Base-by-base conservation (phyloP, 1,140 invertebrate species). In the Pseudomyrmex gracilis region DNA sequence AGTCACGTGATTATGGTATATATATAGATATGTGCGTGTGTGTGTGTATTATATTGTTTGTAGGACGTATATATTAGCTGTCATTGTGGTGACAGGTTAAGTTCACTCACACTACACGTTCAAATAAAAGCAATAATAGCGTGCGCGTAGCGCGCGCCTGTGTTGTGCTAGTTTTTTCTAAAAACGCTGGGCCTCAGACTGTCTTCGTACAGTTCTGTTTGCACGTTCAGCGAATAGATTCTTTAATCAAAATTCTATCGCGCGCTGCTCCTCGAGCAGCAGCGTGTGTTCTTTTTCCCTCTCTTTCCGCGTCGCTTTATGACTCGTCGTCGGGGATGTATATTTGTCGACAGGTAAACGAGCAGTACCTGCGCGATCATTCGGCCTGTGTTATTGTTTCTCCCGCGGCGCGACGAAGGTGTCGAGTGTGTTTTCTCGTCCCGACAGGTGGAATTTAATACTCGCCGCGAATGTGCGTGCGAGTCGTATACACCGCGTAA, bases 241-340 rank as follows among this genome's bases (percentile, higher is more conserved):
- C 34, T 0, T 34, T 34, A 68, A 85, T 68, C 84, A 82, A 85
- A 86, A 85, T 80, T 85, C 74, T 86, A 73, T 86, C 76, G 63
- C 47, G 20, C 4, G 34, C 0, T 34, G 34, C 68, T 73, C 58
- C 49, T 49, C 20, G 55, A 84, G 67, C 49, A 47, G 22, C 13
- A 13, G 58, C 64, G 64, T 60, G 64, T 60, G 61, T n/a, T 49
- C 64, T 17, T 47, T 57, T 74, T 55, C 73, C 51, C 58, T 34
- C 34, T 34, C n/a, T n/a, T n/a, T 34, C 5, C 34, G 34, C 34
- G 20, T n/a, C 15, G 58, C 47, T 78, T 55, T 61, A 24, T 63
- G 17, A 64, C n/a, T 60, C 64, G 74, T 55, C 15, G 53, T 68
- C 53, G 10, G 24, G 24, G 24, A 15, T 34, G 49, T 12, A 49